Evolutionary conservation across 2,113 vertebrate species (phyloP).

Genomic region (Platanista minor): DNA sequence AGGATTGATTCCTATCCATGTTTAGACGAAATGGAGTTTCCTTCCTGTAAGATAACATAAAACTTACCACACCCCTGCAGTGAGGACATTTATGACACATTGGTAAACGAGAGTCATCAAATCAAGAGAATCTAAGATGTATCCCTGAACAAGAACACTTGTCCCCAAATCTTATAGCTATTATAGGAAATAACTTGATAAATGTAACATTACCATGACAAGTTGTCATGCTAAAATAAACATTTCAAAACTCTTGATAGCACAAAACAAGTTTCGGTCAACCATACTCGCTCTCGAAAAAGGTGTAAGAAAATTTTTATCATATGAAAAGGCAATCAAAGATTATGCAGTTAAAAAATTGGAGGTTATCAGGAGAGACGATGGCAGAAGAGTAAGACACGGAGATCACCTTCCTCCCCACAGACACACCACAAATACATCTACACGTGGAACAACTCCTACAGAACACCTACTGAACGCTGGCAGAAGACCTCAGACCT

Average conservation of each 20-base stretch:
- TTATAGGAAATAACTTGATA: neutral
- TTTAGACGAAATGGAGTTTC: neutral
- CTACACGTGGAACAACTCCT: too few relatives aligned
- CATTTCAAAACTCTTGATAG: constrained; percentile 3
- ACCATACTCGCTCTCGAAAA: neutral
- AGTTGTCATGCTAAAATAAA: neutral
- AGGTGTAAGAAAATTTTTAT: neutral
- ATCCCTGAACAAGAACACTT: neutral
- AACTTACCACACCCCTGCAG: neutral
- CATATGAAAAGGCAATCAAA: neutral
- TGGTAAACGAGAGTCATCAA: neutral
- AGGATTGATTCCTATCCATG: neutral
- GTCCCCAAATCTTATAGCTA: neutral
- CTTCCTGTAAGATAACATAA: neutral
- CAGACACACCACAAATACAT: too few relatives aligned
- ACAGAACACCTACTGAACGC: too few relatives aligned
- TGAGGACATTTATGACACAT: neutral
- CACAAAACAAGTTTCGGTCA: neutral
- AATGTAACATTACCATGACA: neutral
- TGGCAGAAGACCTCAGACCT: too few relatives aligned
- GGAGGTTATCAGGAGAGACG: too few relatives aligned
- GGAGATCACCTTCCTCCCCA: too few relatives aligned
- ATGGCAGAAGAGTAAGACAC: too few relatives aligned
- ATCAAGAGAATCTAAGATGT: neutral
- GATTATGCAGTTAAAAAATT: neutral